A percentile compares a stretch with the other conserved stretches of the same genome.
These are phyloP conservation scores for Protomyctophum bolini DNA, from an alignment of 2,113 vertebrate species.

Conservation along the genomic window DNA sequence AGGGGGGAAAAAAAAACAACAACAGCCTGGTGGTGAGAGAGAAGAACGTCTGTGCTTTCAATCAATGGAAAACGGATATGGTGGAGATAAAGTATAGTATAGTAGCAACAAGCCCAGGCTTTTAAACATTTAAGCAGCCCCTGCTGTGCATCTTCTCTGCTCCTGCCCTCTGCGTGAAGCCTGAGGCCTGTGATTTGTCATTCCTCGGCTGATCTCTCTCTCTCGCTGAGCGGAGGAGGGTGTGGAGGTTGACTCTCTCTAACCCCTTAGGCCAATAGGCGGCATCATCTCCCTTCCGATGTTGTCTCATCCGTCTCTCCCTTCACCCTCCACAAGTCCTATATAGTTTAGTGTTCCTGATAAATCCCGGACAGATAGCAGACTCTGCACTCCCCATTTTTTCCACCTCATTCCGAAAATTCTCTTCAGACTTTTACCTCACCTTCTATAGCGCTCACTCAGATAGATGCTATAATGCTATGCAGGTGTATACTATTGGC, in stretches of 20 bases:
- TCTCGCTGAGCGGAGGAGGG: slow-evolving; percentile 22
- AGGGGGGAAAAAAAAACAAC: not conserved
- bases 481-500: too few species aligned
- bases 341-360: slow-evolving; percentile 60
- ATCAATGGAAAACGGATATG: not conserved
- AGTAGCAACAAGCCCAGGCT: not conserved
- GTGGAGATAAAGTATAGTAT: not conserved
- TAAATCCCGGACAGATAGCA: slow-evolving; percentile 73
- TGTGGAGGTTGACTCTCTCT: slow-evolving; percentile 51
- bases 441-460: too few species aligned
- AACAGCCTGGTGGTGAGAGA: not conserved
- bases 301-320: slow-evolving; percentile 42
- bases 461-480: too few species aligned
- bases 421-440: too few species aligned
- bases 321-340: slow-evolving; percentile 32
- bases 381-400: not conserved
- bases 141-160: not conserved
- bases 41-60: not conserved
- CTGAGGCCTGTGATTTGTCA: slow-evolving; percentile 50
- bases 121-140: slow-evolving; percentile 2
- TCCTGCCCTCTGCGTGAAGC: not conserved
- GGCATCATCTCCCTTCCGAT: slow-evolving; percentile 35
- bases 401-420: not conserved
- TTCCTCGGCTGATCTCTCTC: slow-evolving; percentile 11
- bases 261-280: slow-evolving; percentile 55